Evolutionary conservation across 2,888 invertebrate genomes (phyloP), one percentile per base, ranked within the genome.

Genomic region (Morpho helenor): DNA sequence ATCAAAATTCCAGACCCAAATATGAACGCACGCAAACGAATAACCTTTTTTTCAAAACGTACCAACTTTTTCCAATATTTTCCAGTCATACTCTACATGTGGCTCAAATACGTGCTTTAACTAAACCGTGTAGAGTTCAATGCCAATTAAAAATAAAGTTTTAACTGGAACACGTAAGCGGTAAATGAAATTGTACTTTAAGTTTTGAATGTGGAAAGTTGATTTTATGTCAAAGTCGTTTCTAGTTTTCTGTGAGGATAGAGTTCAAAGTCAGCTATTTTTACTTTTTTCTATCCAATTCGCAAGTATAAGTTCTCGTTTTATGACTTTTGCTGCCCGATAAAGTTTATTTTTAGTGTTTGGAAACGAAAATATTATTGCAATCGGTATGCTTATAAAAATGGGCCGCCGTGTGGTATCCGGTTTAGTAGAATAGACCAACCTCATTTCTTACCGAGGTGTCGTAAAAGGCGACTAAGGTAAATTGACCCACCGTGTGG

Each of bases 241-340:
- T 2, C 2, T 5, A 31, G 31, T 31, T 31, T 31, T 31, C 31
- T 5, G 5, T 31, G 4, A 5, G 3, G 4, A n/a, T 43, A 7
- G 8, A 43, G 52, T 52, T 46, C 40, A 56, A 49, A 56, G 50
- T 55, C 49, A 59, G 55, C 31, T 45, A 50, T 61, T 61, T 48
- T 52, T 56, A 56, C 55, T 56, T 61, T 59, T 56, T 56, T 44
- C 52, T 23, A 42, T 48, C 43, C 61, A 50, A 53, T 56, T 50
- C 52, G 49, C 43, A 56, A 59, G 31, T 57, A 43, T 54, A 9
- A 9, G 8, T 59, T 44, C 52, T 49, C 23, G n/a, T 52, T 55
- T 58, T 31, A 10, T 10, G 39, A 40, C 46, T 57, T 43, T 42
- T 7, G n/a, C n/a, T n/a, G 8, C 16, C 10, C 44, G 52, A 49